These are phyloP conservation scores for Lycocorax pyrrhopterus DNA, from an alignment of 2,113 vertebrate genomes.

Conservation along the genomic window DNA sequence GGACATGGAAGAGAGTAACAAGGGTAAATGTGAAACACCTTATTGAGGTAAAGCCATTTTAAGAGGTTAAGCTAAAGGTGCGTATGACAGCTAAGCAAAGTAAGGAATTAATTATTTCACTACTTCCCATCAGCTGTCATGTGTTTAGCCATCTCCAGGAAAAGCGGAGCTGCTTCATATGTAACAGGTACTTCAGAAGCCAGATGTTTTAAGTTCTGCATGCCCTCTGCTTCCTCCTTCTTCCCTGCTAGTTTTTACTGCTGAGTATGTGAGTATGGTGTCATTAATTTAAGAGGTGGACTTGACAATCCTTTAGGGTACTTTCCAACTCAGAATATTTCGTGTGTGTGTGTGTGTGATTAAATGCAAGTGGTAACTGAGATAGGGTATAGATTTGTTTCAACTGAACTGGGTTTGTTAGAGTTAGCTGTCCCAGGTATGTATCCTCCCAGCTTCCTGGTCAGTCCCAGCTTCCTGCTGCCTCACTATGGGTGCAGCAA, in stretches of 20 bases:
- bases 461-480: not conserved
- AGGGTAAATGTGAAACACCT: not conserved
- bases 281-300: not conserved
- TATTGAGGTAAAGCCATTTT: not conserved
- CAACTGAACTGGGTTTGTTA: not conserved
- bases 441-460: not conserved
- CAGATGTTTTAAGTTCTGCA: not conserved
- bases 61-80: not conserved
- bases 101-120: not conserved
- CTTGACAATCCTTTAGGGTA: not conserved
- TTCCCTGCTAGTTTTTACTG: not conserved
- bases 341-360: not conserved
- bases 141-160: not conserved
- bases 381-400: not conserved
- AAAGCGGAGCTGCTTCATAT: not conserved
- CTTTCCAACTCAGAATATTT: not conserved
- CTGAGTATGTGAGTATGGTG: not conserved
- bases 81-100: not conserved
- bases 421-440: not conserved
- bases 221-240: not conserved
- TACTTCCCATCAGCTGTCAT: not conserved
- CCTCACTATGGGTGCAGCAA: not conserved
- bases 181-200: not conserved
- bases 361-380: not conserved
- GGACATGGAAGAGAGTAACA: not conserved